Evolutionary conservation across 2,113 vertebrate species (phyloP).

Genomic region (Oncorhynchus kisutch): DNA sequence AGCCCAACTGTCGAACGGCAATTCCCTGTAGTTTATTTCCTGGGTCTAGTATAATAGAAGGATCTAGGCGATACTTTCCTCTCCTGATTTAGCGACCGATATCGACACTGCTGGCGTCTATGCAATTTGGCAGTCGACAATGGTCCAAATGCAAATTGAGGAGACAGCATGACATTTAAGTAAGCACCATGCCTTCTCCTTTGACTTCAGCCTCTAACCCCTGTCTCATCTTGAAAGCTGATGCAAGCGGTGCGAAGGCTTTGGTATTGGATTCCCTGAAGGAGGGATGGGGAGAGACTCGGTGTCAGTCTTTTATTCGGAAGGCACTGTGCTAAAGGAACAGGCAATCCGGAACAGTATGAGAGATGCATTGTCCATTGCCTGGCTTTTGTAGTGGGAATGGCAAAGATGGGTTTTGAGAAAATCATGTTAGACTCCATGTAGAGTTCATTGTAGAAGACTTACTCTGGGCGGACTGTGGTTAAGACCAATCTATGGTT

Average conservation of each 20-base stretch:
- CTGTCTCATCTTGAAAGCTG: conserved; percentile 45
- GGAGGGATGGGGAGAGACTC: conserved; percentile 29
- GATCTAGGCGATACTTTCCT: neutral
- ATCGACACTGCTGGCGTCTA: conserved; percentile 17
- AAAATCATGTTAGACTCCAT: neutral
- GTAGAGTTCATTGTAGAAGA: neutral
- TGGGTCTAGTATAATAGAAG: neutral
- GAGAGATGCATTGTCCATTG: conserved; percentile 5
- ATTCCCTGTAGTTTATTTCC: neutral
- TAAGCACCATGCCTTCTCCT: conserved; percentile 39
- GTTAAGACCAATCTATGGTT: too few species aligned
- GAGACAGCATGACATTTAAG: conserved; percentile 51
- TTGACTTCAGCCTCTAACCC: conserved; percentile 30
- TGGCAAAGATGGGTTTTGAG: neutral
- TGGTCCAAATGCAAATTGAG: conserved; percentile 58
- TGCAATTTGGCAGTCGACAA: conserved; percentile 32
- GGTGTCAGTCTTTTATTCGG: conserved; percentile 31
- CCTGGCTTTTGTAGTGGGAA: neutral
- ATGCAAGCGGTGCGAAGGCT: conserved; percentile 34
- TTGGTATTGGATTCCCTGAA: conserved; percentile 30
- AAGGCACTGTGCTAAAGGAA: conserved; percentile 14
- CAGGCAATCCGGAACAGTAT: conserved; percentile 32
- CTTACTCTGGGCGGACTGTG: too few species aligned
- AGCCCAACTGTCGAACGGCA: neutral
- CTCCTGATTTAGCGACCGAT: neutral